These are phyloP conservation scores for Oenanthe oenanthe DNA, from an alignment of 2,113 vertebrate species.

Conservation along the genomic window DNA sequence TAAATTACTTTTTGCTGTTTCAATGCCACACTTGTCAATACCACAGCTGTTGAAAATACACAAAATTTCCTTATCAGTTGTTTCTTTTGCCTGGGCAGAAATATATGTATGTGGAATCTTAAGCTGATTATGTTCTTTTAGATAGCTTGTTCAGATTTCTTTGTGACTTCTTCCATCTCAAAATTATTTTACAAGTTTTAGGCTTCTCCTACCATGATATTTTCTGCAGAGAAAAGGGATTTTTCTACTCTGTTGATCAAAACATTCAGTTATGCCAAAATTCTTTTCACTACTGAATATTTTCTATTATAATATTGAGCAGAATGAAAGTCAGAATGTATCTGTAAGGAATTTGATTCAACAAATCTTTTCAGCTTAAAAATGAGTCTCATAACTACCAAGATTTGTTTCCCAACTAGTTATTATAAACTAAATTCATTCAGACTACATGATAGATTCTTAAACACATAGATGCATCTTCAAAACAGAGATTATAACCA, in stretches of 20 bases:
- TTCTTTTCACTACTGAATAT: background rate
- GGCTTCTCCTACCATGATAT: background rate
- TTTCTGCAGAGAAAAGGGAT: background rate
- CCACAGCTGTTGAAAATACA: background rate
- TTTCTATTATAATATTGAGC: background rate
- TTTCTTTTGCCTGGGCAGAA: background rate
- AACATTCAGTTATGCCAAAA: background rate
- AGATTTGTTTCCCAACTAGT: background rate
- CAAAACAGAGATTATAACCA: background rate
- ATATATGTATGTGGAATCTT: background rate
- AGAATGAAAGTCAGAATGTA: background rate
- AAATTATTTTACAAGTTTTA: background rate
- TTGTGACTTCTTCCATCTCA: background rate
- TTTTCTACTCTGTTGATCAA: background rate
- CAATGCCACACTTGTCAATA: background rate
- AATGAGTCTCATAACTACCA: background rate
- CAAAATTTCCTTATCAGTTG: background rate
- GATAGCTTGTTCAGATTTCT: background rate
- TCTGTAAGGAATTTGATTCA: background rate
- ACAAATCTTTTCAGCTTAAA: background rate
- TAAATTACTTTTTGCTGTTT: background rate
- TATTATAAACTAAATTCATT: background rate
- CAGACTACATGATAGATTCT: background rate
- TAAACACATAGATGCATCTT: background rate
- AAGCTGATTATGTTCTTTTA: background rate